Evolutionary conservation across 2,113 vertebrate genomes (phyloP).

Genomic region (Eolophus roseicapilla): DNA sequence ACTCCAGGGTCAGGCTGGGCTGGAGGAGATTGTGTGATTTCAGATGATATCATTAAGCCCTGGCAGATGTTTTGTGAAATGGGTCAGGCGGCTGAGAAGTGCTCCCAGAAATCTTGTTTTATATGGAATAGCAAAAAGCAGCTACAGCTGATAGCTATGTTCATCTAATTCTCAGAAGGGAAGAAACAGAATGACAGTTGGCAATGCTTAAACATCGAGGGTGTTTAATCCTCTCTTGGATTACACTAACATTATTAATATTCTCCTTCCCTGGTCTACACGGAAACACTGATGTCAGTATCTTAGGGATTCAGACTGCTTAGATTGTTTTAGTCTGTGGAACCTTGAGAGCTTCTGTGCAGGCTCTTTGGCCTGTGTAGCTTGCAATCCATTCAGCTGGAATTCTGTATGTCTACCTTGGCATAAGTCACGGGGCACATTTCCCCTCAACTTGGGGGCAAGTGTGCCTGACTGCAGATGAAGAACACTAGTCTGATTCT

Average conservation of each 20-base stretch:
- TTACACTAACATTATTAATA: neutral
- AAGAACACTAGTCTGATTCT: neutral
- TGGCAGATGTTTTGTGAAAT: neutral
- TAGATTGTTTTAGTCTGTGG: neutral
- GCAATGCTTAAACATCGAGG: neutral
- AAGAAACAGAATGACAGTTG: neutral
- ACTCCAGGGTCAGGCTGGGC: neutral
- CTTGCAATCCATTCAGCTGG: accelerated
- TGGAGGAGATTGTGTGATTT: neutral
- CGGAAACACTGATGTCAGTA: neutral
- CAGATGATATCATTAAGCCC: neutral
- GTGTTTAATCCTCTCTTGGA: neutral
- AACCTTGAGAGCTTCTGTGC: neutral
- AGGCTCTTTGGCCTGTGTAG: neutral
- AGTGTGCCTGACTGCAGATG: neutral
- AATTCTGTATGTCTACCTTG: neutral
- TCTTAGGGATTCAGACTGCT: neutral
- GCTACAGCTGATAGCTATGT: neutral
- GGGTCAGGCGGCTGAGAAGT: neutral
- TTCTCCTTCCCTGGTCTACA: neutral
- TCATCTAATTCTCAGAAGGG: neutral
- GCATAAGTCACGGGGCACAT: neutral
- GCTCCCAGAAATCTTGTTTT: neutral
- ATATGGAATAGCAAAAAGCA: neutral
- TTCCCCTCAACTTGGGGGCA: neutral